phyloP scores from a whole-genome alignment of 2,113 vertebrate genomes.

The Mesoclemmys tuberculata region DNA sequence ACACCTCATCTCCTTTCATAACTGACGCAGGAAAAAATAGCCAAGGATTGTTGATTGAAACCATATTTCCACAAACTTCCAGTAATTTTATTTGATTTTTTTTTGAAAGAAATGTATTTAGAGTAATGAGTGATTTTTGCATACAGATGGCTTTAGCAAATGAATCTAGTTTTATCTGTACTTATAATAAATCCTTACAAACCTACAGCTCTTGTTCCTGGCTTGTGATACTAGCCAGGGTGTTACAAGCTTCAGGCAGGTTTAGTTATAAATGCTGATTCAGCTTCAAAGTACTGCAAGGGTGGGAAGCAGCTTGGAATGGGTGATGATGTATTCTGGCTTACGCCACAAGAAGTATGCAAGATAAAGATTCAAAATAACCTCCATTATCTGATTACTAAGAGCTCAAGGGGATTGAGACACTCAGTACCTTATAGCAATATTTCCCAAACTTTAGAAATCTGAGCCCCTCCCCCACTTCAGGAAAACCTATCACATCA shows the following conservation, averaged over 20 bases:
- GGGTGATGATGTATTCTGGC: constrained; percentile 67
- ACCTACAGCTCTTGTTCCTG: constrained; percentile 59
- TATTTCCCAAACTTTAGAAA: constrained; percentile 14
- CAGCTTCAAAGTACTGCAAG: constrained; percentile 52
- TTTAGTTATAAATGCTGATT: constrained; percentile 63
- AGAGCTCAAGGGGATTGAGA: constrained; percentile 2
- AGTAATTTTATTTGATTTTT: constrained; percentile 72
- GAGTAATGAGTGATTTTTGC: constrained; percentile 46
- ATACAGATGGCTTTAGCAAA: constrained; percentile 60
- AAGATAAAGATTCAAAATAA: constrained; percentile 64
- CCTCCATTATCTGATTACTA: constrained; percentile 66
- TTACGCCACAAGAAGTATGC: constrained; percentile 54
- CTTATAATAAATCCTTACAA: constrained; percentile 72
- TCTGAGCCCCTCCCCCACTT: constrained; percentile 2
- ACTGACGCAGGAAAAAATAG: constrained; percentile 61
- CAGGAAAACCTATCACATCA: neutral
- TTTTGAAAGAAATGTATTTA: constrained; percentile 64
- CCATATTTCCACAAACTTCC: constrained; percentile 74
- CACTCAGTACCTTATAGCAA: constrained; percentile 23
- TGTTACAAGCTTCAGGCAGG: constrained; percentile 64
- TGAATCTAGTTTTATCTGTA: constrained; percentile 62
- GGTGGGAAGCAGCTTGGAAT: constrained; percentile 57
- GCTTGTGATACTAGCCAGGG: constrained; percentile 59
- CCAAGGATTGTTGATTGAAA: constrained; percentile 76
- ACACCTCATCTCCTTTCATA: constrained; percentile 84